Base-by-base conservation (phyloP, 2,888 invertebrate species). In the Acronicta alni region DNA sequence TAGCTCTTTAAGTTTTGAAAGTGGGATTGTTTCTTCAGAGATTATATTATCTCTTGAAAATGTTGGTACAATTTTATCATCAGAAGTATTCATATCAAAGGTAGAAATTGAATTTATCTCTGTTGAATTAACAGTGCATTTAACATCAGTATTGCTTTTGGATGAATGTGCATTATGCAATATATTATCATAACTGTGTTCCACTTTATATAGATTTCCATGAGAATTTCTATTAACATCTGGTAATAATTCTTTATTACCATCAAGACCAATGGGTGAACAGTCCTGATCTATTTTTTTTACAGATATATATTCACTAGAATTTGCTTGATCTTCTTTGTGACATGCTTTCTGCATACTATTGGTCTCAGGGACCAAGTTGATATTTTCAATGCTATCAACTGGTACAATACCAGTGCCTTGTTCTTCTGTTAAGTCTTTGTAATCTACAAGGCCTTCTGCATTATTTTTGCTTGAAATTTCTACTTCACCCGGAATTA, bases 21-120 rank as follows among this genome's bases (percentile, higher is more conserved):
- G 57, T 61, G 77, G 69, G 16, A 88, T 70, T 57, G 82, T 81
- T 75, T 87, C 78, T 69, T 89, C 81, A 23, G 86, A 85, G 58
- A 89, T 75, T 55, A 88, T 85, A 60, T 81, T 81, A 12, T 87
- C 82, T 79, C 85, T 81, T 41, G 68, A 71, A 37, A 45, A 39
- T 57, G 72, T 63, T 20, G 53, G 17, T 16, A 16, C 30, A 54
- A 30, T 44, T 8, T 17, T 38, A 41, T 26, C 35, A 15, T n/a
- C 32, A 48, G 39, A 16, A 15, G 12, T 18, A 47, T 45, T 35
- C 18, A 17, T 42, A 9, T 26, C 44, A 48, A 32, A 32, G 35
- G 18, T 6, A 54, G 9, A 16, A 38, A n/a, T 3, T n/a, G 18
- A 49, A 43, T 43, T 20, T 26, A 10, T 23, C 15, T 17, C 56